Evolutionary conservation across 2,888 invertebrate species (phyloP).

Genomic region (Ptychoptera albimana): DNA sequence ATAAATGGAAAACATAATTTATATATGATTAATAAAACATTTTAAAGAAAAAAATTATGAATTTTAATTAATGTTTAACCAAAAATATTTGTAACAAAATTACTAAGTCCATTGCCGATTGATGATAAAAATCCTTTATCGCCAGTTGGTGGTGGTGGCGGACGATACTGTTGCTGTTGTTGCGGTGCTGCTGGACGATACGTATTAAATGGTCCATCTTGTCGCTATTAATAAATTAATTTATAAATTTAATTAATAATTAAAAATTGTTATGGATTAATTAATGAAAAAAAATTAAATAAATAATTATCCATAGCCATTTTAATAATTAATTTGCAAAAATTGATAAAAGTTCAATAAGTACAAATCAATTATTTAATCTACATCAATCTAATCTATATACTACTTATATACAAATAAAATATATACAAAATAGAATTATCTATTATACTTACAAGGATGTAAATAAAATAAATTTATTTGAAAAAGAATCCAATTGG

Average conservation of each 20-base stretch:
- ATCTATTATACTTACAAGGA: slow-evolving; percentile 11
- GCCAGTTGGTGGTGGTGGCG: slow-evolving; percentile 29
- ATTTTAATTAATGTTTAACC: slow-evolving; percentile 32
- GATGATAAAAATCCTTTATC: slow-evolving; percentile 54
- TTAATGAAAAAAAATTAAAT: slow-evolving; percentile 5
- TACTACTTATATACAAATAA: slow-evolving; percentile 2
- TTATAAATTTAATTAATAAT: background rate
- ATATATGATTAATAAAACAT: background rate
- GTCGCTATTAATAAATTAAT: slow-evolving; percentile 35
- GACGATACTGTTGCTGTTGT: slow-evolving; percentile 33
- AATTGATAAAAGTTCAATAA: background rate
- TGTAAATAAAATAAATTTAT: too few species aligned
- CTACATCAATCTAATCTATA: too few species aligned
- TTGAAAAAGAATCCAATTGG: too few species aligned
- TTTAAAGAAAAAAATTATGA: background rate
- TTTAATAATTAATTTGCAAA: too few species aligned
- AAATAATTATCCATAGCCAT: background rate
- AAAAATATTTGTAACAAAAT: slow-evolving; percentile 60
- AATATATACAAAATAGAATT: slow-evolving; percentile 7
- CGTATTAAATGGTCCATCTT: slow-evolving; percentile 39
- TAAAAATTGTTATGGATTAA: background rate
- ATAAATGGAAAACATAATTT: background rate
- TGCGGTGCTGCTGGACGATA: slow-evolving; percentile 43
- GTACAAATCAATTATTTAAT: background rate
- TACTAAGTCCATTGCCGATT: slow-evolving; percentile 61